Conservation (phyloP, 2,113 vertebrate genomes). For the Polypterus bichir region DNA sequence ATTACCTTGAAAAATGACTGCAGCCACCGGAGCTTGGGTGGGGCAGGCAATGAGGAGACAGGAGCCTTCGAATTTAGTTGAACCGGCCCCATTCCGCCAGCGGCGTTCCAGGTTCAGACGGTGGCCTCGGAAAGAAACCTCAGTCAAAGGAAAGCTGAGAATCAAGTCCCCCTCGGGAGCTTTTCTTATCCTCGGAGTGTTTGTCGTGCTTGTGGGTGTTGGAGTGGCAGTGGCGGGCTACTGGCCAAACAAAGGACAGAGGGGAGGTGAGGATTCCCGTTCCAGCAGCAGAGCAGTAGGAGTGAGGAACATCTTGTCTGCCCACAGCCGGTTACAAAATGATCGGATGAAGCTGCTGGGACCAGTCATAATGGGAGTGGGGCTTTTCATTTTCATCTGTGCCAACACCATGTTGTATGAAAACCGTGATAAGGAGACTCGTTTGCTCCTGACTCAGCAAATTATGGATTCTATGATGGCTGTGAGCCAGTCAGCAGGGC, state of each 20-base stretch:
- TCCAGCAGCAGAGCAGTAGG: slow-evolving; percentile 39
- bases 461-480: slow-evolving; percentile 59
- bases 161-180: slow-evolving; percentile 77
- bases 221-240: slow-evolving; percentile 80
- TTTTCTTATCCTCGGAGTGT: slow-evolving; percentile 71
- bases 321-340: slow-evolving; percentile 43
- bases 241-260: slow-evolving; percentile 65
- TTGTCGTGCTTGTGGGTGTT: slow-evolving; percentile 76
- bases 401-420: slow-evolving; percentile 95
- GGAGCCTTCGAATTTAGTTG: slow-evolving; percentile 12
- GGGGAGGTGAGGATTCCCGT: slow-evolving; percentile 18
- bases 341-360: slow-evolving; percentile 84
- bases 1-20: slow-evolving; percentile 3
- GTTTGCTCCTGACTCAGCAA: slow-evolving; percentile 64
- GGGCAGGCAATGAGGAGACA: slow-evolving; percentile 36
- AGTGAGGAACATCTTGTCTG: slow-evolving; percentile 34
- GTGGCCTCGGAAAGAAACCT: slow-evolving; percentile 33
- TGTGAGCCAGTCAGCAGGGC: slow-evolving; percentile 38
- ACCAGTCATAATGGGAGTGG: slow-evolving; percentile 89
- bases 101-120: slow-evolving; percentile 33
- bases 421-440: slow-evolving; percentile 87
- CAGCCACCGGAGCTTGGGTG: slow-evolving; percentile 19
- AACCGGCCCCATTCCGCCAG: slow-evolving; percentile 20
- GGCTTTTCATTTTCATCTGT: slow-evolving; percentile 92
- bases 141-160: slow-evolving; percentile 67